Evolutionary conservation across 2,888 invertebrate species (phyloP), one percentile per base, ranked within the genome.

Genomic region (Orthosia gothica): DNA sequence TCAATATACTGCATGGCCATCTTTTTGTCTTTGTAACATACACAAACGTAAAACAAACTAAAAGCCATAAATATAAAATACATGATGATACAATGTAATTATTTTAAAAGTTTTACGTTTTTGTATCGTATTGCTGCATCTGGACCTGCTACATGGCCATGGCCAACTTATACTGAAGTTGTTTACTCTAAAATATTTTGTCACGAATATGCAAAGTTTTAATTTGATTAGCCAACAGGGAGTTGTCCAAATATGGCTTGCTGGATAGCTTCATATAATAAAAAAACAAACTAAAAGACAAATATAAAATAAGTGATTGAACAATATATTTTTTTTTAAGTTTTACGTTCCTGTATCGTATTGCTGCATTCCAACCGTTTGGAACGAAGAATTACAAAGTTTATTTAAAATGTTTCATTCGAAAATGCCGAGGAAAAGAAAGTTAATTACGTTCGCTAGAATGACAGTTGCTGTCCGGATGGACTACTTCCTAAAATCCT

Each of bases 401-500:
- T 91, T 88, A 92, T 93, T 93, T 91, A 89, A 89, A 91, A 92
- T 91, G 91, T 89, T 87, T 83, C 81, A 88, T 90, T 92, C 91
- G 89, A 89, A 92, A 90, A 90, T 90, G 84, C 84, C 82, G 89
- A 89, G 86, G 89, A 92, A 93, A 93, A 92, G 89, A 92, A 93
- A 94, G 93, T 94, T 94, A 94, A 95, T 95, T 94, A 91, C 89
- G 88, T 92, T 92, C 87, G 74, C 85, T 87, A 81, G 91, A 92
- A 91, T 93, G 93, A 93, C 93, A 93, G 91, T 84, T 84, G 81
- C 88, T 89, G 89, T 88, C 90, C 89, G 89, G 90, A 91, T 90
- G 86, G 87, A 87, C 87, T 89, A 85, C 90, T 91, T 91, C 90
- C 88, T 91, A 89, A 90, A 94, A 93, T 92, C 93, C 92, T 93